phyloP scores from a whole-genome alignment of 2,888 invertebrate genomes.

The Formica aserva region DNA sequence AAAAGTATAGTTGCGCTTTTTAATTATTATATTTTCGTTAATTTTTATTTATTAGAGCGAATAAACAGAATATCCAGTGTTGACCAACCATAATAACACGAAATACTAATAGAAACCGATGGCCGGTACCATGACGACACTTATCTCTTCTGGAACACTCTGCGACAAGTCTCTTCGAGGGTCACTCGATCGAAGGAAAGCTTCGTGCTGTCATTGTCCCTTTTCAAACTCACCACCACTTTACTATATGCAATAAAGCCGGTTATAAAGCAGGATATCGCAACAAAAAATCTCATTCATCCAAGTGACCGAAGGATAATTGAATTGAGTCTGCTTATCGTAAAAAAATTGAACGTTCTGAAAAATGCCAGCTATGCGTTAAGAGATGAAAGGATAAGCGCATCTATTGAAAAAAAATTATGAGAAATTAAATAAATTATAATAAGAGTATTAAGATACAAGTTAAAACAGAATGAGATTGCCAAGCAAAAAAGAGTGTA shows the following conservation, averaged over 20 bases:
- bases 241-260: conserved; percentile 44
- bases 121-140: conserved; percentile 28
- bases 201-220: conserved; percentile 44
- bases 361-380: background rate
- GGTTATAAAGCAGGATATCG: conserved; percentile 51
- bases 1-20: background rate
- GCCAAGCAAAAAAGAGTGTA: background rate
- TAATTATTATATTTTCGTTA: background rate
- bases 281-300: conserved; percentile 28
- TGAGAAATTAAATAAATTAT: background rate
- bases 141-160: conserved; percentile 56
- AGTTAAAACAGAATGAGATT: background rate
- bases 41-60: background rate
- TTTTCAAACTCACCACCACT: conserved; percentile 15
- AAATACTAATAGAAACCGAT: background rate
- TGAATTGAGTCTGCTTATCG: conserved; percentile 11
- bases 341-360: background rate
- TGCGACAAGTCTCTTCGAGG: conserved; percentile 44
- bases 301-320: conserved; percentile 37
- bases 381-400: background rate
- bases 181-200: conserved; percentile 56
- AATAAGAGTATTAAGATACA: background rate
- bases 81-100: background rate
- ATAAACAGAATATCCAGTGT: background rate
- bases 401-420: background rate